Conservation (phyloP, 2,113 vertebrate species). For the Macrotus californicus region DNA sequence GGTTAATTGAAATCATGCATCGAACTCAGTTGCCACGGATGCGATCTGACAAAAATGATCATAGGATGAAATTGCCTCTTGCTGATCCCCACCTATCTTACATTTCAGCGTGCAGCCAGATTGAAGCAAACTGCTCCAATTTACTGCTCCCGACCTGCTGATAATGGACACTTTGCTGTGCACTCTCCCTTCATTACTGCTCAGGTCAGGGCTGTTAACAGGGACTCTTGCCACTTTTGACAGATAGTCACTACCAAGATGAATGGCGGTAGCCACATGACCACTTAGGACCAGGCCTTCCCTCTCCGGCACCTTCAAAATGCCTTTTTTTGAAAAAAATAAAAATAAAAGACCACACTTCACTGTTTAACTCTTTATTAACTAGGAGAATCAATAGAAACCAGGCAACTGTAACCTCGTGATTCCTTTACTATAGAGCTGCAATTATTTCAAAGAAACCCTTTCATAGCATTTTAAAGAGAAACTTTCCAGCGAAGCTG, state of each 20-base stretch:
- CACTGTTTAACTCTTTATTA: constrained; percentile 86
- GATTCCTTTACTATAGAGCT: constrained; percentile 56
- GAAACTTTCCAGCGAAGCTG: constrained; percentile 31
- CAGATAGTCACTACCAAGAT: constrained; percentile 89
- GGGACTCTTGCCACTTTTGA: constrained; percentile 88
- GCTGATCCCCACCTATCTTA: constrained; percentile 87
- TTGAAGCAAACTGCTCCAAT: constrained; percentile 92
- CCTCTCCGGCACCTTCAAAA: constrained; percentile 83
- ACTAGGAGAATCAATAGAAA: constrained; percentile 78
- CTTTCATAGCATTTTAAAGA: constrained; percentile 46
- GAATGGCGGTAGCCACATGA: constrained; percentile 89
- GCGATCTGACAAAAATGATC: constrained; percentile 88
- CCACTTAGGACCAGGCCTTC: constrained; percentile 89
- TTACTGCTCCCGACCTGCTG: constrained; percentile 89
- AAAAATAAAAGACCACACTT: constrained; percentile 75
- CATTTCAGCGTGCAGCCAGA: constrained; percentile 89
- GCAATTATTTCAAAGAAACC: constrained; percentile 56
- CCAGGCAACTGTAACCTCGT: constrained; percentile 68
- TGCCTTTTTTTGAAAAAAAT: constrained; percentile 79
- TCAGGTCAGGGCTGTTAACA: constrained; percentile 91
- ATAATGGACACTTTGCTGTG: constrained; percentile 89
- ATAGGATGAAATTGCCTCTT: constrained; percentile 91
- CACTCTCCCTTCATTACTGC: constrained; percentile 87
- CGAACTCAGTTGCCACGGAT: constrained; percentile 85
- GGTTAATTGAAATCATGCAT: constrained; percentile 84